Base-by-base conservation (phyloP, 2,888 invertebrate species). In the Coecobrya sp. region DNA sequence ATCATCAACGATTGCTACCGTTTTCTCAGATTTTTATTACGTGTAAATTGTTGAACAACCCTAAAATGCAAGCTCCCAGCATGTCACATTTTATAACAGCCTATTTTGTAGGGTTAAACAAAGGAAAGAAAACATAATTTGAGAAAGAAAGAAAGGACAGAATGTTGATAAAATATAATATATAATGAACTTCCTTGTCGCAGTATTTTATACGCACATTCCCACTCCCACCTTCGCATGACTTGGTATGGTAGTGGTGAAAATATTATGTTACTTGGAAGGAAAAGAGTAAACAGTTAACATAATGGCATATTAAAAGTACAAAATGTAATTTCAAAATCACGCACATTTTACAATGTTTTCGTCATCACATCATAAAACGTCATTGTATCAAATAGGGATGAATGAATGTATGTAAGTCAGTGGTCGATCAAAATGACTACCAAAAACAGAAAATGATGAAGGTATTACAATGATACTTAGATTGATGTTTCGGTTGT, bases 21-120 rank as follows among this genome's bases (percentile, higher is more conserved):
- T 76, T 76, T 76, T 49, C n/a, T n/a, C 49, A 76, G 42, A 42
- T 19, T 36, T 49, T 70, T 76, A 76, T 76, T 45, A 49, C 25
- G 45, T 76, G 76, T 76, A 49, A 76, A 42, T 49, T 76, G 76
- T 76, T 76, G 0, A 76, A 49, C 49, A 45, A 25, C 76, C 22
- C 22, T 76, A 13, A 22, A 76, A 45, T 8, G 49, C 16, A 19
- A 45, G 22, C 49, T 49, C 45, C 16, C 49, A 49, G 49, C 49
- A 25, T 45, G 49, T 25, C 25, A 76, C 76, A 76, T 22, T 5
- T 2, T 65, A 65, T 27, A 27, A 25, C 27, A 30, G 13, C 25
- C 10, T 30, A 30, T 68, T 27, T 13, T 11, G 7, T 68, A 30
- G 3, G 27, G 30, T 73, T 19, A 10, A 42, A 19, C 2, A 70